phyloP scores from a whole-genome alignment of 2,888 invertebrate species.

The Suillia variegata region DNA sequence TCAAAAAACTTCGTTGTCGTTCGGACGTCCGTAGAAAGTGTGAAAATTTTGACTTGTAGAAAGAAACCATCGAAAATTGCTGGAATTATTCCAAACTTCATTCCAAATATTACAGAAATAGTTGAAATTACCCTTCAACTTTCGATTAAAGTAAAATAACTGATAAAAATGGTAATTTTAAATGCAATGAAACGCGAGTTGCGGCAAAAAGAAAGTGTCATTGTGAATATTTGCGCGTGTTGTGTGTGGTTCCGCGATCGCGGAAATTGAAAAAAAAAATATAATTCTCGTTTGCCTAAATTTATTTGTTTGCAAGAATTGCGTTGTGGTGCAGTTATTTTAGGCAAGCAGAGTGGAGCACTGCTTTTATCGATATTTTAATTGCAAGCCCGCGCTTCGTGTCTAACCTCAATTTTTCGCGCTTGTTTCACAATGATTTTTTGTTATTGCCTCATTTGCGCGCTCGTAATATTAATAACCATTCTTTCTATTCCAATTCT shows the following conservation, averaged over 20 bases:
- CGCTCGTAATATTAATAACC: background rate
- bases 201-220: background rate
- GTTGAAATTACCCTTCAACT: too few species aligned
- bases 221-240: background rate
- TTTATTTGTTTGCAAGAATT: too few species aligned
- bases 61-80: too few species aligned
- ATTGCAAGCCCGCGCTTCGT: too few species aligned
- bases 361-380: too few species aligned
- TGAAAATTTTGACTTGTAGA: background rate
- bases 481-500: background rate
- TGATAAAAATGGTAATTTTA: background rate
- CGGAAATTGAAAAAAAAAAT: too few species aligned
- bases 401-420: conserved; percentile 3
- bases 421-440: too few species aligned
- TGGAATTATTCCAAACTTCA: background rate
- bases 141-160: background rate
- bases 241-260: too few species aligned
- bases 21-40: background rate
- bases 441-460: background rate
- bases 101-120: background rate
- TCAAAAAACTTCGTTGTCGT: background rate
- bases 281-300: too few species aligned
- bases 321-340: too few species aligned
- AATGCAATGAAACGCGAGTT: background rate
- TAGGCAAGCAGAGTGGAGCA: too few species aligned